phyloP scores from a whole-genome alignment of 2,888 invertebrate genomes.

The Geotrupes spiniger region DNA sequence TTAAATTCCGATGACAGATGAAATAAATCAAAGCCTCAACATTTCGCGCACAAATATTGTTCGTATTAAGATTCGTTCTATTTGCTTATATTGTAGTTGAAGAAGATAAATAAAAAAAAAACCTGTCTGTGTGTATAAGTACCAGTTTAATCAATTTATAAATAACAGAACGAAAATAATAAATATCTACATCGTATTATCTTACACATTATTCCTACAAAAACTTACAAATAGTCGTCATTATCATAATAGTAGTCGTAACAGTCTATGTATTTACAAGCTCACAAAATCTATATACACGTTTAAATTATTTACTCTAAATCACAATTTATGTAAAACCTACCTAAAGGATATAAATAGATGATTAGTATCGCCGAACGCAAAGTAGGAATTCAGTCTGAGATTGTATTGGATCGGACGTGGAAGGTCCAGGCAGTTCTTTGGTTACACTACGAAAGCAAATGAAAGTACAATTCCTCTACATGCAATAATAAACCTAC shows the following conservation, averaged over 20 bases:
- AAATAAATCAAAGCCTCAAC: too few species aligned
- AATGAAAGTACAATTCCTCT: constrained; percentile 11
- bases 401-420: constrained; percentile 34
- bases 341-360: constrained; percentile 23
- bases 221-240: constrained; percentile 21
- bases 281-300: constrained; percentile 28
- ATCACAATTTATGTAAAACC: constrained; percentile 32
- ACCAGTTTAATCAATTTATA: constrained; percentile 30
- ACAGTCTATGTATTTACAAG: constrained; percentile 28
- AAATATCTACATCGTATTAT: constrained; percentile 33
- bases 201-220: constrained; percentile 24
- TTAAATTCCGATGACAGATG: too few species aligned
- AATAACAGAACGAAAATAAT: constrained; percentile 31
- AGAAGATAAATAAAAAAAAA: too few species aligned
- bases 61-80: too few species aligned
- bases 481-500: constrained; percentile 9
- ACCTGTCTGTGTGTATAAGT: constrained; percentile 24
- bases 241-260: constrained; percentile 18
- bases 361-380: constrained; percentile 39
- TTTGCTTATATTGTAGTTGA: too few species aligned
- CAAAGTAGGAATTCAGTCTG: constrained; percentile 42
- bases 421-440: constrained; percentile 31
- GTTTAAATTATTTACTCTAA: constrained; percentile 28
- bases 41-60: too few species aligned
- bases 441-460: constrained; percentile 31